Evolutionary conservation across 1,140 invertebrate genomes (phyloP).

Genomic region (Babylonia areolata): DNA sequence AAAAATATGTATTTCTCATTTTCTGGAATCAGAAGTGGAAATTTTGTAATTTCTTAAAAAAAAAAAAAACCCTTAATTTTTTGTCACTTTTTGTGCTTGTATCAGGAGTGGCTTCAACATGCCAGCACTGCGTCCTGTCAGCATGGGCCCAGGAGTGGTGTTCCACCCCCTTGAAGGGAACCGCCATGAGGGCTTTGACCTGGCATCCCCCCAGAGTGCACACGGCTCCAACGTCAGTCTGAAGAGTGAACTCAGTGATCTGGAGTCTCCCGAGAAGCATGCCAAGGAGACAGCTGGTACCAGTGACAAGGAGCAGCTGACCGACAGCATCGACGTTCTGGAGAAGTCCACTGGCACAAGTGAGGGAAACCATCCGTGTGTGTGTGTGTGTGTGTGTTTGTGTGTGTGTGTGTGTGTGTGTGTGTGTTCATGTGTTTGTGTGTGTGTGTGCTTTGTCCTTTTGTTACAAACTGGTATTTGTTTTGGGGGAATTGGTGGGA

Average conservation of each 20-base stretch:
- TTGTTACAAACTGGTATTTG: no score
- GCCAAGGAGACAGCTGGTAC: constrained; percentile 44
- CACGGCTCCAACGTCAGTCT: constrained; percentile 78
- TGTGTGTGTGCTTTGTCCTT: no score
- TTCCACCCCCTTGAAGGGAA: constrained; percentile 47
- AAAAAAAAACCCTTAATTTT: no score
- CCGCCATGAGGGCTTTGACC: constrained; percentile 65
- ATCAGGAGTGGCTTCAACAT: constrained; percentile 63
- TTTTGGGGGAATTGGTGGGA: no score
- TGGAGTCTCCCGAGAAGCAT: constrained; percentile 62
- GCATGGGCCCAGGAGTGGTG: constrained; percentile 84
- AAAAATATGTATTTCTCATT: no score
- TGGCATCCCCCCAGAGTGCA: constrained; percentile 71
- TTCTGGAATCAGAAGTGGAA: no score
- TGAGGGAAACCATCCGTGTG: no score
- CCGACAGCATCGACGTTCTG: constrained; percentile 76
- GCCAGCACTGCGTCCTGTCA: constrained; percentile 66
- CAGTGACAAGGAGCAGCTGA: constrained; percentile 80
- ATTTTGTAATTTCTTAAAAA: no score
- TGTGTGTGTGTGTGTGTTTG: no score
- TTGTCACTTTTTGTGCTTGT: constrained; percentile 42
- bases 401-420: no score
- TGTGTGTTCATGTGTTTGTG: no score
- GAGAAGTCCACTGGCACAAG: constrained; percentile 76
- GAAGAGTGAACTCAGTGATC: constrained; percentile 77